Evolutionary conservation across 1,140 invertebrate species (phyloP).

Genomic region (Drosophila pseudoobscura): DNA sequence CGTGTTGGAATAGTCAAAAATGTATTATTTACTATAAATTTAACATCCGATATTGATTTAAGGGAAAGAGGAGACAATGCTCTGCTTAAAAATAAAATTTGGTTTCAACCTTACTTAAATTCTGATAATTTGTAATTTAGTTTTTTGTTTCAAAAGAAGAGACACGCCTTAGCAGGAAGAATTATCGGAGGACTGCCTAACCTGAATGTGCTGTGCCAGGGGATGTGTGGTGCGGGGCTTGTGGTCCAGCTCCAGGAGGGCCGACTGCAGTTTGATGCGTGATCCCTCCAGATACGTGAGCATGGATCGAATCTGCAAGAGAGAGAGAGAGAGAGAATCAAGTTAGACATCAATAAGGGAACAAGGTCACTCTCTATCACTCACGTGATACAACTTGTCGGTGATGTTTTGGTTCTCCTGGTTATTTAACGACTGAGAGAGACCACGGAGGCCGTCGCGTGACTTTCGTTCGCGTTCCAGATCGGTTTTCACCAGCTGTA

Average conservation of each 20-base stretch:
- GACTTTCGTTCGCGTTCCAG: conserved; percentile 93
- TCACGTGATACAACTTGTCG: conserved; percentile 95
- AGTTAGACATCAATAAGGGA: not conserved
- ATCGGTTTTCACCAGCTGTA: conserved; percentile 92
- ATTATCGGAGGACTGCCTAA: not conserved
- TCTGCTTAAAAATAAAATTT: too few relatives aligned
- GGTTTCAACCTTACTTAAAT: too few relatives aligned
- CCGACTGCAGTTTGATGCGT: conserved; percentile 92
- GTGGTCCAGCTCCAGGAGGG: conserved; percentile 91
- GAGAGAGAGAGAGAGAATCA: too few relatives aligned
- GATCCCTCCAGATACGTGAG: conserved; percentile 95
- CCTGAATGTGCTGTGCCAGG: conserved; percentile 90
- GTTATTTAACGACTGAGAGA: conserved; percentile 94
- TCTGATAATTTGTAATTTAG: too few relatives aligned
- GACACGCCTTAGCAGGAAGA: too few relatives aligned
- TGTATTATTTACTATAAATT: too few relatives aligned
- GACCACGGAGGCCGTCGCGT: conserved; percentile 93
- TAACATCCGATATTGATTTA: too few relatives aligned
- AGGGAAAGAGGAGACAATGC: too few relatives aligned
- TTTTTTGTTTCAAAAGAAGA: too few relatives aligned
- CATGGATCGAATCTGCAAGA: conserved; percentile 93
- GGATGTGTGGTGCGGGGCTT: conserved; percentile 90
- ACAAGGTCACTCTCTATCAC: conserved; percentile 4
- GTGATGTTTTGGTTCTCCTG: conserved; percentile 96
- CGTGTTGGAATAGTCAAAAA: too few relatives aligned